Base-by-base conservation (phyloP, 2,797 vertebrate species). In the Phylloscopus collybita region DNA sequence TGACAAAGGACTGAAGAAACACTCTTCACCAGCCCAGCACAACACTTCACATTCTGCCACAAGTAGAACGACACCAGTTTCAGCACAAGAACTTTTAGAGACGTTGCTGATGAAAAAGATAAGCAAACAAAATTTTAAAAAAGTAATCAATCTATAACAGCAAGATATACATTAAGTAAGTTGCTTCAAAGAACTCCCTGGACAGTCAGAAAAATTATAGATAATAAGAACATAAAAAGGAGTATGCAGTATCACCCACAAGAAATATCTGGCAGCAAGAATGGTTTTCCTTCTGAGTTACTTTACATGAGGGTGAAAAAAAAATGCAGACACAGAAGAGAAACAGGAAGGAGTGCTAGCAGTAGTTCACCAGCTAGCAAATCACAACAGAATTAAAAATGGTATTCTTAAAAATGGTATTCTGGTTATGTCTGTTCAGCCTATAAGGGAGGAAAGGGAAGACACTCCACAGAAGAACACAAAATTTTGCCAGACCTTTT, bases 41-140 rank as follows among this genome's bases (percentile, higher is more conserved):
- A 71, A 2, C 6, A 25, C 7, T 47, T 49, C 12, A 26, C 12
- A 10, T 73, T 75, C 34, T 73, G 51, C 23, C 50, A 44, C 18
- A 18, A 34, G 38, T 13, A 64, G 23, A 92, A 57, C 0, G 0
- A 16, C 34, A 60, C 8, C 9, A 25, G 36, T 40, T 49, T 22
- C 36, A 80, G 45, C 25, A n/a, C 1, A 5, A 71, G 20, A 79
- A 64, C 20, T 71, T 78, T 16, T 30, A 16, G 40, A 78, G 47
- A 44, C 18, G 40, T 13, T 50, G 47, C 13, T 62, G 30, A 65
- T 47, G 8, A 22, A 54, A 93, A 78, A 71, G 34, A 38, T 34
- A 65, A 20, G 18, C 3, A 61, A 85, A 65, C 2, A 57, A 42
- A 49, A 21, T 3, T 0, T 45, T 45, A 45, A 0, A 49, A 61